phyloP scores from a whole-genome alignment of 2,888 invertebrate genomes.

The Philopedon plagiatum region DNA sequence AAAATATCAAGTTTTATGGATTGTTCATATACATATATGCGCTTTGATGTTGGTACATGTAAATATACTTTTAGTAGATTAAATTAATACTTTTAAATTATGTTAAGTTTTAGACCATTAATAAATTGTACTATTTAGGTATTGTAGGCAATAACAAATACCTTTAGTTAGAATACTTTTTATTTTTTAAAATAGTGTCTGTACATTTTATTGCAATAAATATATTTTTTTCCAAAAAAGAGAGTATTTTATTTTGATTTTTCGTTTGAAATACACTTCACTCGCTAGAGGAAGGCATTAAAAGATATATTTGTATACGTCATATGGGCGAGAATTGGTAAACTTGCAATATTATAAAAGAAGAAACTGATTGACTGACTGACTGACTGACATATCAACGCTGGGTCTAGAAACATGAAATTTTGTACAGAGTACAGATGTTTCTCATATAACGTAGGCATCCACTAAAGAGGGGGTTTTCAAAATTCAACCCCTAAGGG shows the following conservation, averaged over 20 bases:
- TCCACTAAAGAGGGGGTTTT: too few species aligned
- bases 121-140: conserved; percentile 41
- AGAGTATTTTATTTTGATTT: neutral
- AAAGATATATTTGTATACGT: too few species aligned
- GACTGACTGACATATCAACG: too few species aligned
- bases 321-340: too few species aligned
- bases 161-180: conserved; percentile 54
- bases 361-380: too few species aligned
- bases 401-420: too few species aligned
- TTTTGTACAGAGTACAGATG: too few species aligned
- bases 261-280: too few species aligned
- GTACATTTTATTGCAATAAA: conserved; percentile 60
- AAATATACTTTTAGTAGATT: conserved; percentile 48
- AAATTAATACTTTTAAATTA: conserved; percentile 50
- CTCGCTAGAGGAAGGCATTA: too few species aligned
- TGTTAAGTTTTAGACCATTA: conserved; percentile 56
- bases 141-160: conserved; percentile 47
- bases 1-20: conserved; percentile 41
- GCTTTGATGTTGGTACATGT: conserved; percentile 51
- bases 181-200: conserved; percentile 59
- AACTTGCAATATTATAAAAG: too few species aligned
- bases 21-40: conserved; percentile 57
- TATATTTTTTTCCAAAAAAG: conserved; percentile 60
- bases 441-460: too few species aligned
- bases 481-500: too few species aligned